Evolutionary conservation across 1,140 invertebrate genomes (phyloP), one percentile per base, ranked within the genome.

Genomic region (Procambarus virginalis): DNA sequence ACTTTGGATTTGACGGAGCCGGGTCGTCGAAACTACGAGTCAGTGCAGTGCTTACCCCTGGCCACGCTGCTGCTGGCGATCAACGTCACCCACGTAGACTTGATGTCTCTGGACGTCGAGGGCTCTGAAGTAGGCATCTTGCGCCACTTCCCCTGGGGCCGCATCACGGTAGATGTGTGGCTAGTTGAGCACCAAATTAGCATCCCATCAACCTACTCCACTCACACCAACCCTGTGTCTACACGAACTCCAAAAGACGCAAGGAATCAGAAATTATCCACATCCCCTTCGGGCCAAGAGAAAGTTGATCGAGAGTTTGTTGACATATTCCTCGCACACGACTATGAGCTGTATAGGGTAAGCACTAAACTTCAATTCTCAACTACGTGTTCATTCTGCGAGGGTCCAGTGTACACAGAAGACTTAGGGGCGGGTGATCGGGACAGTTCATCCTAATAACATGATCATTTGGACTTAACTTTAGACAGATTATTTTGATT

Each of bases 1-100:
- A 55, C 1, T 55, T 55, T 94, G 93, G 51, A 92, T 64, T n/a
- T 94, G 94, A 10, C 70, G 94, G n/a, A 84, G 51, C 64, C 5
- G 64, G 14, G 64, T 4, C 64, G 20, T 17, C 64, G 14, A 20
- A 2, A 5, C 14, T 68, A 68, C 64, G 64, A 87, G 70, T 70
- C 55, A 0, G 90, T 91, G 12, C 90, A 87, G 49, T 91, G 90
- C 68, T 46, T 92, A 4, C 86, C 86, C 10, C 77, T 92, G 17
- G 87, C 70, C 9, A 34, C 84, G 10, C 80, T 86, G 20, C 86
- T 89, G 9, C 49, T 84, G 82, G 88, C 82, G 17, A 82, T 86
- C 22, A 76, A 81, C 49, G 45, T 77, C 64, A 80, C 80, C 22
- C 85, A 82, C 46, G 87, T 86, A 9, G 48, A 92, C 34, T 49